Evolutionary conservation across 1,140 invertebrate species (phyloP).

Genomic region (Platyscapa corneri): DNA sequence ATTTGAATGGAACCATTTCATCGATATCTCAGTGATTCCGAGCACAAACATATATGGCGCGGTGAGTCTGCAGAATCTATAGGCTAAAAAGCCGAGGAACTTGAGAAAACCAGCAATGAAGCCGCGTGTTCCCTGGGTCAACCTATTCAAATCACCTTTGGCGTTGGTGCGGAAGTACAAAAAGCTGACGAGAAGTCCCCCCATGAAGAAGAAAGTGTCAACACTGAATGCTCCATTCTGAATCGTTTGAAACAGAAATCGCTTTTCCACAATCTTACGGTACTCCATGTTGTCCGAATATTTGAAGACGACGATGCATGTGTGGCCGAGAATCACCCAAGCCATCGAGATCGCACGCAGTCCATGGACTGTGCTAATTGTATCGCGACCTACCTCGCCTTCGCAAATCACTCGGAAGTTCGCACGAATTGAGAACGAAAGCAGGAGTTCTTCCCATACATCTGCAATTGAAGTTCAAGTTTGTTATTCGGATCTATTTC

Average conservation of each 20-base stretch:
- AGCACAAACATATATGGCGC: conserved; percentile 89
- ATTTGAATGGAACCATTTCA: conserved; percentile 88
- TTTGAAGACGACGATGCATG: conserved; percentile 88
- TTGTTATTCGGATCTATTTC: not conserved
- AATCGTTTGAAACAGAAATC: conserved; percentile 88
- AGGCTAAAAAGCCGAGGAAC: conserved; percentile 85
- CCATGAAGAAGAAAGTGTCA: conserved; percentile 93
- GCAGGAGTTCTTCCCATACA: conserved; percentile 81
- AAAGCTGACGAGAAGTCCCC: conserved; percentile 87
- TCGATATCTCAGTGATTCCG: conserved; percentile 84
- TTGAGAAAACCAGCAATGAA: conserved; percentile 82
- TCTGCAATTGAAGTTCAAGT: conserved; percentile 63
- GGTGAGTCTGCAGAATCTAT: conserved; percentile 85
- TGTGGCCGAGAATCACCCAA: conserved; percentile 95
- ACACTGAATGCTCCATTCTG: conserved; percentile 92
- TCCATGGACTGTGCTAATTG: conserved; percentile 88
- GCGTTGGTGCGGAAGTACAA: conserved; percentile 89
- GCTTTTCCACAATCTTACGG: conserved; percentile 84
- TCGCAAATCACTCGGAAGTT: conserved; percentile 87
- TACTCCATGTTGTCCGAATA: conserved; percentile 90
- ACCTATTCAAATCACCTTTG: conserved; percentile 84
- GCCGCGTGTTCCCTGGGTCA: conserved; percentile 82
- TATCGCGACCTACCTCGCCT: conserved; percentile 84
- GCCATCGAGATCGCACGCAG: conserved; percentile 90
- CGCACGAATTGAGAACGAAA: conserved; percentile 85